These are phyloP conservation scores for Lophochroa leadbeateri DNA, from an alignment of 2,113 vertebrate genomes.

Conservation along the genomic window DNA sequence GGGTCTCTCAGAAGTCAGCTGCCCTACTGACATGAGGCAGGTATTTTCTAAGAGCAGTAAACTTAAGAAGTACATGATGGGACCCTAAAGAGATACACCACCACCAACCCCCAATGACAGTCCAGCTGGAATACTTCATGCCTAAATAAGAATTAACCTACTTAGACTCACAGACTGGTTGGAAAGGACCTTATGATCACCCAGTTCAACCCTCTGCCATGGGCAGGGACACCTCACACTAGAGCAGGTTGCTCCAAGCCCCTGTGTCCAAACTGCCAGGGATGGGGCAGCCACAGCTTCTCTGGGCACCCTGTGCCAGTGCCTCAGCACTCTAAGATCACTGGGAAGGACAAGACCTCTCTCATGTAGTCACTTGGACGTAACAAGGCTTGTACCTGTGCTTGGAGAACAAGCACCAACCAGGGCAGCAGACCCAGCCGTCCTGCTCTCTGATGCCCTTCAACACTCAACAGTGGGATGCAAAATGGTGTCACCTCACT, in stretches of 20 bases:
- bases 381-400: neutral
- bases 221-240: neutral
- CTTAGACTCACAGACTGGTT: neutral
- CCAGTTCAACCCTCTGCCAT: neutral
- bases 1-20: neutral
- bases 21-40: neutral
- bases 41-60: no score
- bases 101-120: neutral
- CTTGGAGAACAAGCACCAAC: neutral
- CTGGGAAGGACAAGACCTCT: neutral
- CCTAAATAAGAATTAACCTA: neutral
- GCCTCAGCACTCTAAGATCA: no score
- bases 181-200: neutral
- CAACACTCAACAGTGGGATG: neutral
- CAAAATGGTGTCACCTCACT: neutral
- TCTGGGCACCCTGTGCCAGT: no score
- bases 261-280: neutral
- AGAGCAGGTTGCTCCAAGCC: neutral
- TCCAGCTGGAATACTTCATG: neutral
- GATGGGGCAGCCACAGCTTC: no score
- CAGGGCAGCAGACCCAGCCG: rapidly evolving
- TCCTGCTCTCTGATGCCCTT: neutral
- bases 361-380: neutral
- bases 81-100: neutral
- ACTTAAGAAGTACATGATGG: neutral